Base-by-base conservation (phyloP, 2,888 invertebrate genomes). In the Himalopsyche tibetana region DNA sequence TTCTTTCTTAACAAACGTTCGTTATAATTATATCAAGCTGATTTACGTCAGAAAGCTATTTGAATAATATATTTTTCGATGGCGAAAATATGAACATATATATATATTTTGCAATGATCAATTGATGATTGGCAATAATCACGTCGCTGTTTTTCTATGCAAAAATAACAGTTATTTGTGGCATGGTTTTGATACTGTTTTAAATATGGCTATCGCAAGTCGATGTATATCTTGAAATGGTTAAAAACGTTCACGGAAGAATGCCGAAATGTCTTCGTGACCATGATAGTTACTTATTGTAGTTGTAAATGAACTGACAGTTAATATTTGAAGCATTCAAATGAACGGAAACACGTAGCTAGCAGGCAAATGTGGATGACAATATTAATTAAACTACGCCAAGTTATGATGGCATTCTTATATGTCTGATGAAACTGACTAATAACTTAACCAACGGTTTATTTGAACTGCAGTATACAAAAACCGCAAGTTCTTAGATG, bases 171-270 rank as follows among this genome's bases (percentile, higher is more conserved):
- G 51, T 15, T 15, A 15, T 51, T 51, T 51, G 3, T 51, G 15
- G 15, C 51, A 51, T 15, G 15, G 51, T 51, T 4, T 15, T 51
- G 51, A 15, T 51, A 51, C 51, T 51, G 51, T 51, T 6, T 51
- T 15, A 51, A 15, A 51, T 51, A 51, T 15, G 51, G 51, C 51
- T 51, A 51, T 4, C 11, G 19, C 28, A n/a, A 63, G 11, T 63
- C 63, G 19, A 63, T 63, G 19, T 19, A 8, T 28, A 28, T 19
- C 63, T 63, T 63, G 63, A 63, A 63, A 9, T 63, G 63, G 63
- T 63, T 28, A 63, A 28, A 63, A 63, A 63, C 63, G 63, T 63
- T 28, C 63, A 28, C 63, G 63, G 63, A 63, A 63, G 63, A 63
- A 63, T 63, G 28, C 28, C 28, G 15, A 63, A 63, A 63, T 63